phyloP scores from a whole-genome alignment of 2,113 vertebrate genomes.

The Leucopternis melanops region DNA sequence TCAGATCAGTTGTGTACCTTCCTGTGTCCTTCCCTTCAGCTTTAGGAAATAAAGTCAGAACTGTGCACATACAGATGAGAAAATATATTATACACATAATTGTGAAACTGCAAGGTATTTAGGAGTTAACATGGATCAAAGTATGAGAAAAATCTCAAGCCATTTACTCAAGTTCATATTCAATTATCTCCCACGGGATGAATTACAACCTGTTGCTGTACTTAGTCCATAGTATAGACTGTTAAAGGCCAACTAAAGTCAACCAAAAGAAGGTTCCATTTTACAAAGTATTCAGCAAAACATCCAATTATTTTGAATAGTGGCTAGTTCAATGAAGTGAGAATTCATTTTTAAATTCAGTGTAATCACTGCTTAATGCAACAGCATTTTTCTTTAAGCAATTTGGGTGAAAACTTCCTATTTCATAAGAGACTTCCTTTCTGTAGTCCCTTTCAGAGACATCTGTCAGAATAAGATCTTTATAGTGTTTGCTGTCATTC shows the following conservation, averaged over 20 bases:
- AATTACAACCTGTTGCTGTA: neutral
- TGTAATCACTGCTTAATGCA: neutral
- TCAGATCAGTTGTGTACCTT: neutral
- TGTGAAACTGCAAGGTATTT: neutral
- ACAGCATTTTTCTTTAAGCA: neutral
- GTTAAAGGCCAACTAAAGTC: neutral
- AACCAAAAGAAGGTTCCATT: neutral
- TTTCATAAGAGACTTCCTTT: slow-evolving; percentile 12
- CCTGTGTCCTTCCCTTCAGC: neutral
- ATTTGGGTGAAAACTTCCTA: neutral
- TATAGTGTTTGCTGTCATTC: neutral
- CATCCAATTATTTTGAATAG: neutral
- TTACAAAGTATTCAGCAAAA: neutral
- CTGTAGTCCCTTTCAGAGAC: neutral
- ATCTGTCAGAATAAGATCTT: slow-evolving; percentile 2
- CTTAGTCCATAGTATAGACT: neutral
- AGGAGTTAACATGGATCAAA: neutral
- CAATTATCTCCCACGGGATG: neutral
- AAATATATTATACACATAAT: neutral
- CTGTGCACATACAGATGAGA: neutral
- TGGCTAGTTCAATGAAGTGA: neutral
- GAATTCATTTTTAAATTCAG: neutral
- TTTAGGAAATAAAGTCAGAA: neutral
- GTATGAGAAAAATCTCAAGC: neutral
- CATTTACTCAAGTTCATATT: neutral